These are phyloP conservation scores for Euura saliciscinereae DNA, from an alignment of 1,140 invertebrate species.

Conservation along the genomic window DNA sequence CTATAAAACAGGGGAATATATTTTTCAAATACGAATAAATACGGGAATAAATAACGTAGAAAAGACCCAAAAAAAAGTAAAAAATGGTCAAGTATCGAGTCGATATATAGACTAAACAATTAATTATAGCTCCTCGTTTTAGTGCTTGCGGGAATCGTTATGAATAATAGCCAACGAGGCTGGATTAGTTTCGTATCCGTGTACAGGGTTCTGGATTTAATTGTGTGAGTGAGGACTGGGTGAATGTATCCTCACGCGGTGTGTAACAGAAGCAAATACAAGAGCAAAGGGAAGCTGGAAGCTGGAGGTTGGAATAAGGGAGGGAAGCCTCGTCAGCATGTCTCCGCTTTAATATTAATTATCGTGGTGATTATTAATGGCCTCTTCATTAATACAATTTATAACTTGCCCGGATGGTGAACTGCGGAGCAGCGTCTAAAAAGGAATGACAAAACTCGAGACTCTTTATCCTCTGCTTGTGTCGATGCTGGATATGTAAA, in stretches of 20 bases:
- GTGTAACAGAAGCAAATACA: neutral
- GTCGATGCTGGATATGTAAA: too few relatives aligned
- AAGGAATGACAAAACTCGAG: too few relatives aligned
- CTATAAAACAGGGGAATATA: too few relatives aligned
- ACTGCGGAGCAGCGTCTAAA: too few relatives aligned
- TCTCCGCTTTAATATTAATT: constrained; percentile 21
- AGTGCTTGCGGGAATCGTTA: neutral
- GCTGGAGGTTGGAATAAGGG: neutral
- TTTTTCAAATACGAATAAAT: too few relatives aligned
- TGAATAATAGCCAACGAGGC: neutral
- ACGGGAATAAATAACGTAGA: too few relatives aligned
- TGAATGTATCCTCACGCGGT: neutral
- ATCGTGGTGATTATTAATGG: constrained; percentile 16
- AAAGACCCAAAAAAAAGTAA: too few relatives aligned
- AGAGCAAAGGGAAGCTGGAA: neutral
- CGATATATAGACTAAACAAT: too few relatives aligned
- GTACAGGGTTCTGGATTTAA: too few relatives aligned
- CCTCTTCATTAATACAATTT: constrained; percentile 18
- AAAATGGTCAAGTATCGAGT: too few relatives aligned
- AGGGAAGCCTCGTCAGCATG: constrained; percentile 9
- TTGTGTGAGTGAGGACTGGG: too few relatives aligned
- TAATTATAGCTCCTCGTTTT: neutral
- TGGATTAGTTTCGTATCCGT: neutral
- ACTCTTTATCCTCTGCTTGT: too few relatives aligned
- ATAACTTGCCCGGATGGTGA: constrained; percentile 10